Base-by-base conservation (phyloP, 1,140 invertebrate species). In the Augochlora pura region DNA sequence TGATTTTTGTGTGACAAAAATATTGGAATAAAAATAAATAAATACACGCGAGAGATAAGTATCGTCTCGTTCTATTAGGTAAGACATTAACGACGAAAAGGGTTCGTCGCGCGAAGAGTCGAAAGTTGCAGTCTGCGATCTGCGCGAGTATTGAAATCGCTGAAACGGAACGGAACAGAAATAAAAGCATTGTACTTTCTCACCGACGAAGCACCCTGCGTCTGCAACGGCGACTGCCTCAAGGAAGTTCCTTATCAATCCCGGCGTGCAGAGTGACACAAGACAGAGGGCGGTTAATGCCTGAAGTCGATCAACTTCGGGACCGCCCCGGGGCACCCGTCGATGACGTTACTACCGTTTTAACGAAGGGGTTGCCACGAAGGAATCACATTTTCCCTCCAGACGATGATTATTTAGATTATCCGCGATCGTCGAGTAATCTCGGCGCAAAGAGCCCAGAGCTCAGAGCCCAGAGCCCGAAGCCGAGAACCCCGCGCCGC, bases 341-440 rank as follows among this genome's bases (percentile, higher is more conserved):
- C 82, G 83, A 89, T 83, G 81, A 81, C 76, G 80, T 88, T 89
- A 83, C 82, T 89, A 85, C 80, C 84, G 73, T 78, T 89, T 90
- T 90, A 88, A 89, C 88, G 86, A 89, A 90, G 87, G 84, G 82
- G 67, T 86, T 79, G 59, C 66, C 65, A 60, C 46, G 49, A 54
- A 69, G 62, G 63, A 84, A 72, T 75, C 69, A 23, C 78, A 68
- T 76, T 81, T 77, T 83, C 70, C 77, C 82, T 64, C 32, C 76
- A 60, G 80, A 83, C 82, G 79, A 82, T 83, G 80, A 89, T 90
- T 90, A 89, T 86, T 87, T 88, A 88, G 82, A 87, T 82, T 82
- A 88, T 86, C 79, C 76, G 75, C 72, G 62, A 80, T 84, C 71
- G 63, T 54, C 49, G 75, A 73, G 69, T 85, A 87, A 88, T 86